Evolutionary conservation across 1,140 invertebrate genomes (phyloP), one percentile per base, ranked within the genome.

Genomic region (Sarcophaga peregrina): DNA sequence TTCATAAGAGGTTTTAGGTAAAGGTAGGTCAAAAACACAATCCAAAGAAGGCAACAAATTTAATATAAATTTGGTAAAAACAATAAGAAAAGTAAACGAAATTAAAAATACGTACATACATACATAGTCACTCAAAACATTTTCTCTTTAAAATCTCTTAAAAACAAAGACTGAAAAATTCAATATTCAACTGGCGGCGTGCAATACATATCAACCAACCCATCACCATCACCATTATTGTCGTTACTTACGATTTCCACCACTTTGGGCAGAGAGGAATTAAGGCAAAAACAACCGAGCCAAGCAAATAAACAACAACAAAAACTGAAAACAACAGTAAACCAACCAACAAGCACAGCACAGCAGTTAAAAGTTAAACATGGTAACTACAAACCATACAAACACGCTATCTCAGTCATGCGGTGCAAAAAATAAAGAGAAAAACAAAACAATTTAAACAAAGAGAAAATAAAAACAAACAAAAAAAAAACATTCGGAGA

Each of bases 11-110:
- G 17, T 20, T 68, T 68, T 20, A 68, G 17, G 17, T 68, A 68
- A 68, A 68, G 62, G 62, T 68, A 68, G 62, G 62, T 68, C 62
- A 68, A 68, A 68, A 68, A 68, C 62, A 68, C 62, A 25, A n/a
- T 37, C 25, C 4, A 37, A 37, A 37, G 17, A 68, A 68, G 10
- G 20, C n/a, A 68, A 25, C 17, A 25, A 68, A 25, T 8, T 25
- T 37, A n/a, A n/a, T n/a, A 4, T 37, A 37, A 37, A 37, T 37
- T 37, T 37, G 25, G 25, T 37, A 37, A 37, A 37, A 17, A n/a
- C 54, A 58, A 3, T n/a, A 58, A 58, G 62, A 68, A 68, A 58
- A 58, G n/a, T 7, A 5, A 20, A 20, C 5, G 20, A 68, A 68
- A 68, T 9, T 68, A 68, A 20, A 62, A 62, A 62, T 62, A n/a